Evolutionary conservation across 1,140 invertebrate genomes (phyloP).

Genomic region (Achroia grisella): DNA sequence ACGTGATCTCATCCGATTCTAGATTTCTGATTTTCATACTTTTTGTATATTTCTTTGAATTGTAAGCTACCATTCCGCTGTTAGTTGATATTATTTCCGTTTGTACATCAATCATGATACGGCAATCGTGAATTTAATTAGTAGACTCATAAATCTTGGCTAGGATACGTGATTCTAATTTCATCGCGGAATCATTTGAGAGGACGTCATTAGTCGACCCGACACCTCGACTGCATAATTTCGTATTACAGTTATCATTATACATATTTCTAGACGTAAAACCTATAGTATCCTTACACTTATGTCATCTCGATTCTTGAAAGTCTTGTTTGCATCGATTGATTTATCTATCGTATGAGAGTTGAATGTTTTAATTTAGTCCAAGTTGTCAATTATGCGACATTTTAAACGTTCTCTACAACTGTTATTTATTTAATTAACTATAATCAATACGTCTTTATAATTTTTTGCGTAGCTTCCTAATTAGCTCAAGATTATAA

Average conservation of each 20-base stretch:
- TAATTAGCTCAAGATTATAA: no score
- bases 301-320: conserved; percentile 3
- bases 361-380: no score
- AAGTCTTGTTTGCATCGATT: not conserved
- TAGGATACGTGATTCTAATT: conserved; percentile 6
- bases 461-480: no score
- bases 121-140: conserved; percentile 21
- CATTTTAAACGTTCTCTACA: not conserved
- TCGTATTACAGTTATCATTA: not conserved
- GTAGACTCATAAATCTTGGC: conserved; percentile 20
- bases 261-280: not conserved
- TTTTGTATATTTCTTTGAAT: conserved; percentile 4
- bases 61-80: not conserved
- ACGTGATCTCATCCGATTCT: not conserved
- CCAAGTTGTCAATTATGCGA: not conserved
- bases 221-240: conserved; percentile 10
- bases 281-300: not conserved
- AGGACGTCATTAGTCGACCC: conserved; percentile 17
- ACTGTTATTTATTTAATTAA: no score
- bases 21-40: conserved; percentile 9
- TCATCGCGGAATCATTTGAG: conserved; percentile 3
- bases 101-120: conserved; percentile 20
- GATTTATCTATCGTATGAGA: not conserved
- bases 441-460: no score
- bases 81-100: conserved; percentile 16